Evolutionary conservation across 2,113 vertebrate species (phyloP).

Genomic region (Otocyon megalotis): DNA sequence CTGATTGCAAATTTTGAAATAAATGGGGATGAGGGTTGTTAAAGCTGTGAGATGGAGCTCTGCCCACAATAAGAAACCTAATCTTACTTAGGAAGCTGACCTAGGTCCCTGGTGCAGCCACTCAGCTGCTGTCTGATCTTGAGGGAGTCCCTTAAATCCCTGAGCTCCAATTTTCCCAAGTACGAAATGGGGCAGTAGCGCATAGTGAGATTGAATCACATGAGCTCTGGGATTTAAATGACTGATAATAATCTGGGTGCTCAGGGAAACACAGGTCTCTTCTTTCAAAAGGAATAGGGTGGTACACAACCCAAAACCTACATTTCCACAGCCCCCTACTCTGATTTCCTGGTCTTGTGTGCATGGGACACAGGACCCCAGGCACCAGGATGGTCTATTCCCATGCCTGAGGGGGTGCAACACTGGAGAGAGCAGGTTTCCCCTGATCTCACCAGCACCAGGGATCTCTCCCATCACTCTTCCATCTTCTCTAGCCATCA

Average conservation of each 20-base stretch:
- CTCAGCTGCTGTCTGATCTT: not conserved
- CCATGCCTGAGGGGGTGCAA: rapidly evolving
- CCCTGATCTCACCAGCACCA: not conserved
- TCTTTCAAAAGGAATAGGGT: not conserved
- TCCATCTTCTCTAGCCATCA: not conserved
- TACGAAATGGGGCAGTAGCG: not conserved
- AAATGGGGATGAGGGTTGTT: not conserved
- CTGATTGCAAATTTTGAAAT: not conserved
- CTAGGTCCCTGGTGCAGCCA: not conserved
- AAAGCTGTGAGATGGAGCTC: not conserved
- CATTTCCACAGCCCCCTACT: rapidly evolving
- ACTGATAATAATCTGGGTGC: not conserved
- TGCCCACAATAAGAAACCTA: not conserved
- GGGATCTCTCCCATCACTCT: not conserved
- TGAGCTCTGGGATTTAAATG: not conserved
- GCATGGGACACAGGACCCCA: not conserved
- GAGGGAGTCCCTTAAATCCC: not conserved
- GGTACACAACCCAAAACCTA: not conserved
- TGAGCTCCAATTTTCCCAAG: not conserved
- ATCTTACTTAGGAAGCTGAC: too few species aligned
- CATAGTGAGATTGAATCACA: not conserved
- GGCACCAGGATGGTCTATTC: rapidly evolving
- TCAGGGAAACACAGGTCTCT: not conserved
- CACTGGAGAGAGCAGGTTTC: not conserved
- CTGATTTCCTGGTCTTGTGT: not conserved